phyloP scores from a whole-genome alignment of 2,797 vertebrate genomes.

The Eurystomus glaucurus region DNA sequence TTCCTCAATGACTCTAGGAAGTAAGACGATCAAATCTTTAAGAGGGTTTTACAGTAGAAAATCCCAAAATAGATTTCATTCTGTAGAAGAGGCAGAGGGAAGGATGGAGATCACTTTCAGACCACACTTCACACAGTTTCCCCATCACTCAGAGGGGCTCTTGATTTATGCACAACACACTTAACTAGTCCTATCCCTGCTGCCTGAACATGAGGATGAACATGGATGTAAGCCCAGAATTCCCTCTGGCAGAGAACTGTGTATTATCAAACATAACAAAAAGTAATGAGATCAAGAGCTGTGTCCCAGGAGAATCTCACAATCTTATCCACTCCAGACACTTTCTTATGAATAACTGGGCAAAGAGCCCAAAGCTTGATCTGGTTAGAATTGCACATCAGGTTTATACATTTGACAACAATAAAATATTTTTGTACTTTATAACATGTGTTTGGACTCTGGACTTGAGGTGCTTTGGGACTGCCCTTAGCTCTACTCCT shows the following conservation, averaged over 20 bases:
- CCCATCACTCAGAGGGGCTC: neutral
- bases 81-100: neutral
- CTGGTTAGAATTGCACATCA: slow-evolving; percentile 70
- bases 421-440: slow-evolving; percentile 66
- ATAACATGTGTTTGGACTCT: slow-evolving; percentile 65
- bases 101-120: neutral
- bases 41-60: neutral
- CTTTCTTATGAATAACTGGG: slow-evolving; percentile 71
- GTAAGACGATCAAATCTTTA: neutral
- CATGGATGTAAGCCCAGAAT: slow-evolving; percentile 58
- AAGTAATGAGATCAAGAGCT: slow-evolving; percentile 54
- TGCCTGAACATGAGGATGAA: slow-evolving; percentile 43
- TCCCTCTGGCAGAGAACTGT: slow-evolving; percentile 55
- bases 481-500: neutral
- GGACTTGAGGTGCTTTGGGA: slow-evolving; percentile 24
- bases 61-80: neutral
- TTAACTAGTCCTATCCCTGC: slow-evolving; percentile 3
- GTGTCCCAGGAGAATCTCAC: slow-evolving; percentile 45
- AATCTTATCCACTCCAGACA: slow-evolving; percentile 48
- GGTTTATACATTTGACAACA: slow-evolving; percentile 72
- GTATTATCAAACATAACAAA: slow-evolving; percentile 60
- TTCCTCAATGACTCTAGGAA: neutral
- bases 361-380: slow-evolving; percentile 68
- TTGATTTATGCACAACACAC: neutral
- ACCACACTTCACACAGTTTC: neutral